A percentile compares a stretch with the other conserved stretches of the same genome.
Conservation (phyloP, 2,888 invertebrate species). For the Acanthosepion esculentum region DNA sequence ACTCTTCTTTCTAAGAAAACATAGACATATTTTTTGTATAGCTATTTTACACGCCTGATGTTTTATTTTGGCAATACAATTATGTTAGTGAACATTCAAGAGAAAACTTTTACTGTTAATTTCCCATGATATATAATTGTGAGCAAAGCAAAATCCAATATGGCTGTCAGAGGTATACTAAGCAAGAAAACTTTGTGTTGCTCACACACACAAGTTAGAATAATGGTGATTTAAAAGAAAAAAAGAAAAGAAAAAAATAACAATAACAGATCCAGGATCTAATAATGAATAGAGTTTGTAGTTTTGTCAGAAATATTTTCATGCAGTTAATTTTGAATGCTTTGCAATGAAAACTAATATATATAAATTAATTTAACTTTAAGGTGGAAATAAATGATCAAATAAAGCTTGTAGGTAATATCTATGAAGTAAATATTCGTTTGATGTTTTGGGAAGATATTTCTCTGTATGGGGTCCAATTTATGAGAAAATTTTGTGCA, state of each 20-base stretch:
- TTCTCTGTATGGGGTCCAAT: not conserved
- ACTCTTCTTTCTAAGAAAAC: not conserved
- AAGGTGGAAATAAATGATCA: not conserved
- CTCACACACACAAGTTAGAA: not conserved
- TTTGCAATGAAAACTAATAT: not conserved
- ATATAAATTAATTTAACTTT: not conserved
- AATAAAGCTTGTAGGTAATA: not conserved
- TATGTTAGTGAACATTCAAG: conserved; percentile 33
- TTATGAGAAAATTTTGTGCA: not conserved
- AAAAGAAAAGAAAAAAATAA: not conserved
- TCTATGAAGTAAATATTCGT: not conserved
- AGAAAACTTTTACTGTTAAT: not conserved
- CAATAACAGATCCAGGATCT: not conserved
- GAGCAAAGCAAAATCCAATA: not conserved
- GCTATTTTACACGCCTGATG: not conserved
- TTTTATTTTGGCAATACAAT: conserved; percentile 22
- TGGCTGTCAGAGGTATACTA: too few relatives aligned
- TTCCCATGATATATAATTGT: conserved; percentile 21
- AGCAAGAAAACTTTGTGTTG: not conserved
- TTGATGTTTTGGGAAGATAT: not conserved
- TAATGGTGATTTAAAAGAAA: not conserved
- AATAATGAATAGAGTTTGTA: not conserved
- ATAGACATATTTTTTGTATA: not conserved
- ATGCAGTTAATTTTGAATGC: not conserved
- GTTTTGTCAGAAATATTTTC: not conserved